Percentiles rank a stretch among this genome's conserved stretches.
Conservation (phyloP, 35 echinoderm and acorn worm species). For the Chiridota heheva region DNA sequence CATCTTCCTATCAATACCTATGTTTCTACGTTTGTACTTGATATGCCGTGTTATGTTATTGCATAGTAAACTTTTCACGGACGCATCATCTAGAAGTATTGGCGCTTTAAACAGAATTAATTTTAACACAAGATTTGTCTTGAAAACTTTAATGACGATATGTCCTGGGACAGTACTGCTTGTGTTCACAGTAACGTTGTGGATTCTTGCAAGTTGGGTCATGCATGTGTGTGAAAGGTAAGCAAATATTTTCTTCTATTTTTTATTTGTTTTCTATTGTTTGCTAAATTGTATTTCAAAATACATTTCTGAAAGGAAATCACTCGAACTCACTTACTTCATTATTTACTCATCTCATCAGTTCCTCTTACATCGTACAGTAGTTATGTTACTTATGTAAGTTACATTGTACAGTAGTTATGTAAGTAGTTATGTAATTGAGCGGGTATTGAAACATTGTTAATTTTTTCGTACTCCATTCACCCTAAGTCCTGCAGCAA, state of each 20-base stretch:
- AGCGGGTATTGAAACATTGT: too few relatives aligned
- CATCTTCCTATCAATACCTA: conserved; percentile 95
- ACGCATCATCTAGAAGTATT: conserved; percentile 98
- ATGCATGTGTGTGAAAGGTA: conserved; percentile 99
- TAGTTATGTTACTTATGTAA: too few relatives aligned
- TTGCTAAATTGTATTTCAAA: too few relatives aligned
- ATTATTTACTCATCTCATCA: too few relatives aligned
- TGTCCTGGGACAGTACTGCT: conserved; percentile 97
- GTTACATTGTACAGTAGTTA: too few relatives aligned
- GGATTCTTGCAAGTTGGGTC: conserved; percentile 99
- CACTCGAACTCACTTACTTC: too few relatives aligned
- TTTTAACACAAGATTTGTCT: conserved; percentile 98
- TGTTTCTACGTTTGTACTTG: conserved; percentile 97
- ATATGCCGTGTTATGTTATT: conserved; percentile 99
- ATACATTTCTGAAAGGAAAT: too few relatives aligned
- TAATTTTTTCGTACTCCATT: too few relatives aligned
- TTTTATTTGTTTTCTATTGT: too few relatives aligned
- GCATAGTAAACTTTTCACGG: conserved; percentile 99
- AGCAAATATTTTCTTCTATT: neutral
- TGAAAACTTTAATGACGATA: conserved; percentile 99
- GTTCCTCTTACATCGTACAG: too few relatives aligned
- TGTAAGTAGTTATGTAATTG: too few relatives aligned
- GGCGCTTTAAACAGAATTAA: conserved; percentile 98
- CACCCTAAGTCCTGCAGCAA: too few relatives aligned
- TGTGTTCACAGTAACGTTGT: conserved; percentile 96